A percentile compares a stretch with the other conserved stretches of the same genome.
phyloP scores from a whole-genome alignment of 2,113 vertebrate species.

The Columba janthina region DNA sequence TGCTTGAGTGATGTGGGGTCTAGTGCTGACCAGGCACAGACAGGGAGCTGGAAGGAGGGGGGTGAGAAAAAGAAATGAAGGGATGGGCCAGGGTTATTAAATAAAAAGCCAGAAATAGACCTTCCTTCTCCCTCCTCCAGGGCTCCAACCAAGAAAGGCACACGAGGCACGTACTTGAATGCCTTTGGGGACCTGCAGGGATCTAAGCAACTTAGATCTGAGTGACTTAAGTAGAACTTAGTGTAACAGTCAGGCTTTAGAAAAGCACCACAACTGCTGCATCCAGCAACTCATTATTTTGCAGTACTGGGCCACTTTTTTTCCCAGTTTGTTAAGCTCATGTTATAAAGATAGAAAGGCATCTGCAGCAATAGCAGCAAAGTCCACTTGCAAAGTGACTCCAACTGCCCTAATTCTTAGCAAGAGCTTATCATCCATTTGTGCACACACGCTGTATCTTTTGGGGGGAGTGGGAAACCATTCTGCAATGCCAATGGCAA shows the following conservation, averaged over 20 bases:
- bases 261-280: neutral
- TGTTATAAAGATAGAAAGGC: neutral
- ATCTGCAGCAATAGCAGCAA: neutral
- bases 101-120: neutral
- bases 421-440: neutral
- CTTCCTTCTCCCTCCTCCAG: neutral
- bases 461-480: neutral
- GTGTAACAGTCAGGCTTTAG: neutral
- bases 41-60: neutral
- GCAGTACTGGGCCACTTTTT: neutral
- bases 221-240: neutral
- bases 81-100: neutral
- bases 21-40: neutral
- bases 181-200: neutral
- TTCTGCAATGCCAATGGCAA: neutral
- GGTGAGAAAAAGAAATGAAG: neutral
- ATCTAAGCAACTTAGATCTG: neutral
- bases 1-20: neutral
- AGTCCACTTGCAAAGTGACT: neutral
- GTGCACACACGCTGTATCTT: neutral
- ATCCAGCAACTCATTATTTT: neutral
- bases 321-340: neutral
- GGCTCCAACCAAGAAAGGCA: neutral
- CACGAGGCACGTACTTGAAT: accelerated
- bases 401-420: neutral